Base-by-base conservation (phyloP, 2,797 vertebrate genomes). In the Astyanax mexicanus region DNA sequence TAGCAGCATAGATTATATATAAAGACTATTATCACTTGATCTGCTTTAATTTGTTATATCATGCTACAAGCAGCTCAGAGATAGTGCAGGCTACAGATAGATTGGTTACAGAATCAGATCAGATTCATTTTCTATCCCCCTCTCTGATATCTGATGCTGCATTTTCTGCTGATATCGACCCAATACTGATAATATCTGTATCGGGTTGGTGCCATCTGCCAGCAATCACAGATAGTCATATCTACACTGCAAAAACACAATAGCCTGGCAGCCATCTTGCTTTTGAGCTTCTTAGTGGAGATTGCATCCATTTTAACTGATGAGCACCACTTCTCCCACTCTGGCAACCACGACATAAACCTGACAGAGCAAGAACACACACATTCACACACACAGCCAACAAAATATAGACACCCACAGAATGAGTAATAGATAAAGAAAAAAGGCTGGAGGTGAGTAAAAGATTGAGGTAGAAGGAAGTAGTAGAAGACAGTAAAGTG, bases 351-450 rank as follows among this genome's bases (percentile, higher is more conserved):
- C 54, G 61, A 21, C 66, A 47, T 51, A 62, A 51, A 73, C 55
- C 27, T 38, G 58, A 66, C 35, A 75, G 23, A 35, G 21, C 25
- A 45, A 37, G 17, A 1, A 23, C n/a, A 27, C 15, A 58, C 23
- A 35, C 45, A 29, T 0, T 23, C 23, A 37, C 47, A 70, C 29
- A 57, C 32, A 74, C 37, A 51, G 38, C 13, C n/a, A 29, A 27
- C 52, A 9, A 27, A 61, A 15, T 58, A 42, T 17, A 72, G 40
- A 67, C 25, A 32, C 45, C 40, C 40, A 67, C 49, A 74, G 12
- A 61, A 37, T 40, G 47, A n/a, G n/a, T n/a, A 69, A n/a, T n/a
- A n/a, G 19, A n/a, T 17, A 32, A 27, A 58, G 65, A 40, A 29
- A 60, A 40, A 66, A 37, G 42, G 37, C 42, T 15, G 75, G 51